A percentile compares a stretch with the other conserved stretches of the same genome.
phyloP scores from a whole-genome alignment of 2,113 vertebrate genomes.

The Elaphurus davidianus region DNA sequence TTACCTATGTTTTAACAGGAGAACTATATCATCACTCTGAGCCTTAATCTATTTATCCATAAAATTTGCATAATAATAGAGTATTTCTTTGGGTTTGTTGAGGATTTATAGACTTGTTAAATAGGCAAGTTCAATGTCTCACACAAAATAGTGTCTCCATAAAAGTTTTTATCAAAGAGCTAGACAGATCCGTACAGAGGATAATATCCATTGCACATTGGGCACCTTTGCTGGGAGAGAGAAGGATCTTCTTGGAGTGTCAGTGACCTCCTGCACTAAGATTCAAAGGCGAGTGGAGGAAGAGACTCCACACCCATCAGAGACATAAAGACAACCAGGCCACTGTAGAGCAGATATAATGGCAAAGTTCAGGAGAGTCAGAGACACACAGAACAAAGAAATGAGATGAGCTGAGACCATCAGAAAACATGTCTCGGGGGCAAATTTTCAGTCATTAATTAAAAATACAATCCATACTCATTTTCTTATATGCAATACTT shows the following conservation, averaged over 20 bases:
- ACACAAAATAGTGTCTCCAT: neutral
- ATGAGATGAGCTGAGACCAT: neutral
- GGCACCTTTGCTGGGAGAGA: neutral
- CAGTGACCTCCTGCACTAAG: neutral
- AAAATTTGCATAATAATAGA: no score
- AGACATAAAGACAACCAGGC: neutral
- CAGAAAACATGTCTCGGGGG: neutral
- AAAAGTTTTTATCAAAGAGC: neutral
- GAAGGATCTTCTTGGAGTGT: neutral
- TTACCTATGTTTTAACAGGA: neutral
- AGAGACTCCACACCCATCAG: neutral
- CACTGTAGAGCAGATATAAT: neutral
- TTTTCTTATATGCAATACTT: neutral
- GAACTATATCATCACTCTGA: neutral
- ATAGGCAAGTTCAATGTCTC: neutral
- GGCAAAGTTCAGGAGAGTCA: neutral
- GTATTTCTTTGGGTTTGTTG: neutral
- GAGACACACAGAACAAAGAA: neutral
- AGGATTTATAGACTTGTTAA: neutral
- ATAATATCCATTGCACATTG: neutral
- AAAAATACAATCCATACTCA: neutral
- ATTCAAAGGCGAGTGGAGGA: neutral
- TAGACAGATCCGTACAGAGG: neutral
- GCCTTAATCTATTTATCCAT: neutral
- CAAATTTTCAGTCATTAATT: neutral